phyloP scores from a whole-genome alignment of 2,797 vertebrate genomes.

The Capromys pilorides region DNA sequence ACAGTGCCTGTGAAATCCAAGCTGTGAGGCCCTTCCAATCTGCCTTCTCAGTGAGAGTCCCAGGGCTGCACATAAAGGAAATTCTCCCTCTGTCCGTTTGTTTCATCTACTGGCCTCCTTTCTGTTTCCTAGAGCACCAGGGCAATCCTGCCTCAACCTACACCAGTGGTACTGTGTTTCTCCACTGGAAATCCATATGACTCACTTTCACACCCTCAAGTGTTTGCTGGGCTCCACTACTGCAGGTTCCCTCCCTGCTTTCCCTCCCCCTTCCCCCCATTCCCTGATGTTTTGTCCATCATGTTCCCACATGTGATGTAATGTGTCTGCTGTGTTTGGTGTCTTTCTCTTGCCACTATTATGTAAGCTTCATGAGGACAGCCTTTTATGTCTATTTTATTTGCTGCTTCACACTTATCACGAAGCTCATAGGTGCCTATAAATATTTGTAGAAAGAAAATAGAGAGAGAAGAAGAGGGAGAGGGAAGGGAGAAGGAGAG shows the following conservation, averaged over 20 bases:
- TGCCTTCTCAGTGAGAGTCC: not conserved
- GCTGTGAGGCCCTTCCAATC: not conserved
- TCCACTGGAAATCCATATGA: not conserved
- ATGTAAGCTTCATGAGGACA: not conserved
- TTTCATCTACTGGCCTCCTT: not conserved
- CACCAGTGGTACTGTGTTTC: not conserved
- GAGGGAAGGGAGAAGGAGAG: accelerated
- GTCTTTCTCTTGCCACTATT: too few relatives aligned
- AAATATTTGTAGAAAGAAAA: not conserved
- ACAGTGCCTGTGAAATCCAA: not conserved
- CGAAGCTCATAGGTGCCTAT: not conserved
- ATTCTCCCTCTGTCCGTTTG: not conserved
- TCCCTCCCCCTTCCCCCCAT: not conserved
- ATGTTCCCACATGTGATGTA: not conserved
- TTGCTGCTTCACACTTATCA: not conserved
- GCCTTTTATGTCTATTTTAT: not conserved
- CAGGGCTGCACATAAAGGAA: not conserved
- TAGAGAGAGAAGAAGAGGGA: not conserved
- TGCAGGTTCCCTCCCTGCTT: not conserved
- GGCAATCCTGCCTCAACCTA: not conserved
- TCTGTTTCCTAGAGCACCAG: not conserved
- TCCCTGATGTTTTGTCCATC: not conserved
- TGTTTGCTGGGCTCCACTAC: not conserved
- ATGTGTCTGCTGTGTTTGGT: not conserved
- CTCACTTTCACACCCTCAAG: not conserved